phyloP scores from a whole-genome alignment of 2,797 vertebrate species.

The Spizella passerina region DNA sequence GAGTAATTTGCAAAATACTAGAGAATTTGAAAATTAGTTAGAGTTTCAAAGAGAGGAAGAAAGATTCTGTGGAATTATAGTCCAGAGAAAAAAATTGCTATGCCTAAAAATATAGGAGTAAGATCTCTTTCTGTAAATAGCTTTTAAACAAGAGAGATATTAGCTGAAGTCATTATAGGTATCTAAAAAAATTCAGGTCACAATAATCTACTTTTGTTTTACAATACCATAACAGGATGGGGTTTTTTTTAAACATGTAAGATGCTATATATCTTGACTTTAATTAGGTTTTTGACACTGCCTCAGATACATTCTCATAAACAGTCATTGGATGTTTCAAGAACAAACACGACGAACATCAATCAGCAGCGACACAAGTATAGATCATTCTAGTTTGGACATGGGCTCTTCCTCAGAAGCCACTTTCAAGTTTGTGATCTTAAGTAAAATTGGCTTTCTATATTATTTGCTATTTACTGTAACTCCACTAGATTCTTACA shows the following conservation, averaged over 20 bases:
- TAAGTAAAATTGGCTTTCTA: background rate
- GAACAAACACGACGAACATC: background rate
- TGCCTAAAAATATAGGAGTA: background rate
- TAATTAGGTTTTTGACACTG: background rate
- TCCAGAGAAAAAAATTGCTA: background rate
- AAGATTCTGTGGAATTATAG: background rate
- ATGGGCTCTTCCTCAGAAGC: background rate
- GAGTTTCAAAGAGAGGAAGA: background rate
- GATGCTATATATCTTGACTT: background rate
- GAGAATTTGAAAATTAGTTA: background rate
- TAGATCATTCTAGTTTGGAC: background rate
- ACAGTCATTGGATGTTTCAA: background rate
- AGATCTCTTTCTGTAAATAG: background rate
- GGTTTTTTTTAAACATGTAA: background rate
- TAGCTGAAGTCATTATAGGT: background rate
- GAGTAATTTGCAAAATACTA: background rate
- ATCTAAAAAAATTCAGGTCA: background rate
- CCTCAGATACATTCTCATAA: background rate
- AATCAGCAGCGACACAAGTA: background rate
- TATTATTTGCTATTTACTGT: background rate
- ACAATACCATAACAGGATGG: background rate
- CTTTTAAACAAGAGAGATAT: background rate
- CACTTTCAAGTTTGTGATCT: background rate
- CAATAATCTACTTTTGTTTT: background rate
- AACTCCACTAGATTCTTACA: background rate